Evolutionary conservation across 1,140 invertebrate genomes (phyloP).

Genomic region (Calephelis virginiensis): DNA sequence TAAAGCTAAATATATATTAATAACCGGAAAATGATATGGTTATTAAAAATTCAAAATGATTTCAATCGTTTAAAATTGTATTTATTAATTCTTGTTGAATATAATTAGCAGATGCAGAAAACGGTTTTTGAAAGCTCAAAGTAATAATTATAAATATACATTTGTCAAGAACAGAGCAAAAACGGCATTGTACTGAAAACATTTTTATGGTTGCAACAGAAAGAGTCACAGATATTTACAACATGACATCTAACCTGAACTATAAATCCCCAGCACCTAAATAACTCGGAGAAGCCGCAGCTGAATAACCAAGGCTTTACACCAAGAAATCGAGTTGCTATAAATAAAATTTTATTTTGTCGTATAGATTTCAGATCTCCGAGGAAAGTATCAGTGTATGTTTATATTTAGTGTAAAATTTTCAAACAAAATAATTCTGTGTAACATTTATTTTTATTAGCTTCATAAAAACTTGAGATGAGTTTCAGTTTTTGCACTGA

Average conservation of each 20-base stretch:
- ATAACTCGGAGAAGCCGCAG: constrained; percentile 23
- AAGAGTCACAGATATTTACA: constrained; percentile 33
- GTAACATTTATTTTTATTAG: background rate
- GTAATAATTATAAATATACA: background rate
- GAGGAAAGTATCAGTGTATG: background rate
- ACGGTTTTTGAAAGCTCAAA: too few relatives aligned
- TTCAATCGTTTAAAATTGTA: too few relatives aligned
- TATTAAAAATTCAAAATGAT: too few relatives aligned
- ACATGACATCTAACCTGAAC: constrained; percentile 32
- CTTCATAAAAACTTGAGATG: too few relatives aligned
- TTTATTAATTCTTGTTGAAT: too few relatives aligned
- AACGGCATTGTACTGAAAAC: constrained; percentile 10
- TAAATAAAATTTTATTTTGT: constrained; percentile 28
- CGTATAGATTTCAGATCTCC: constrained; percentile 4
- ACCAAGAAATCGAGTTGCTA: constrained; percentile 17
- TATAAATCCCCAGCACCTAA: constrained; percentile 30
- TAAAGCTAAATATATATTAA: too few relatives aligned
- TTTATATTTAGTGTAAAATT: background rate
- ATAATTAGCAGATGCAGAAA: too few relatives aligned
- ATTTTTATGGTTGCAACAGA: constrained; percentile 26
- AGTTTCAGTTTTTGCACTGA: too few relatives aligned
- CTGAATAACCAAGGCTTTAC: constrained; percentile 26
- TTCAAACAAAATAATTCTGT: background rate
- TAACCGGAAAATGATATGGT: too few relatives aligned
- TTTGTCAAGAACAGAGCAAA: constrained; percentile 3